phyloP scores from a whole-genome alignment of 1,140 invertebrate species.

The Stratiolaelaps scimitus region DNA sequence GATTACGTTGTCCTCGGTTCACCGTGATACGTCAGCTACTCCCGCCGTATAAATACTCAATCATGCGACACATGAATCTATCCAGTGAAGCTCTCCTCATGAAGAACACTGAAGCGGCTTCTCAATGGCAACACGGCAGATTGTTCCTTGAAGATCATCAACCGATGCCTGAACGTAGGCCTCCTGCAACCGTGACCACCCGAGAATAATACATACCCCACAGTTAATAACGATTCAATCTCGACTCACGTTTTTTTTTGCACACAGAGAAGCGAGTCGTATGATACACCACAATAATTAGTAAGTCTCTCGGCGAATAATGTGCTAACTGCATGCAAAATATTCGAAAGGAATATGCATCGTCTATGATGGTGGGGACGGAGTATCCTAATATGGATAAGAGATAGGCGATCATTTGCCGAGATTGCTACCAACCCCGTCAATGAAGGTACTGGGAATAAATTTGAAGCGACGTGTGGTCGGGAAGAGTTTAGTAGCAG shows the following conservation, averaged over 20 bases:
- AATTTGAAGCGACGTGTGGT: not conserved
- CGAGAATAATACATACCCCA: too few relatives aligned
- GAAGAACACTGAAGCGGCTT: not conserved
- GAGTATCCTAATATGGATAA: not conserved
- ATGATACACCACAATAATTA: not conserved
- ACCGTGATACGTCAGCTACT: too few relatives aligned
- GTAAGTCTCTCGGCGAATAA: not conserved
- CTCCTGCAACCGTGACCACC: not conserved
- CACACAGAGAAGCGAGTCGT: not conserved
- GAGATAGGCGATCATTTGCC: not conserved
- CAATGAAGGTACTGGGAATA: constrained; percentile 22
- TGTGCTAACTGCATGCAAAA: not conserved
- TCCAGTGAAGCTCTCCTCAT: too few relatives aligned
- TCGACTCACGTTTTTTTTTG: not conserved
- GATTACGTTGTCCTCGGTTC: too few relatives aligned
- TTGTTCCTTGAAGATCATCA: not conserved
- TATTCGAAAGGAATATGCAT: not conserved
- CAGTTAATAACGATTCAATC: too few relatives aligned
- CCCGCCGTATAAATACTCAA: too few relatives aligned
- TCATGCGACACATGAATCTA: too few relatives aligned
- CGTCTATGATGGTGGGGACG: not conserved
- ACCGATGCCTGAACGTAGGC: constrained; percentile 1
- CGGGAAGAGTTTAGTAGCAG: not conserved
- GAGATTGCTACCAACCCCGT: not conserved
- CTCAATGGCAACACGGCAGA: not conserved